Evolutionary conservation across 1,140 invertebrate genomes (phyloP), one percentile per base, ranked within the genome.

Genomic region (Papilio dardanus): DNA sequence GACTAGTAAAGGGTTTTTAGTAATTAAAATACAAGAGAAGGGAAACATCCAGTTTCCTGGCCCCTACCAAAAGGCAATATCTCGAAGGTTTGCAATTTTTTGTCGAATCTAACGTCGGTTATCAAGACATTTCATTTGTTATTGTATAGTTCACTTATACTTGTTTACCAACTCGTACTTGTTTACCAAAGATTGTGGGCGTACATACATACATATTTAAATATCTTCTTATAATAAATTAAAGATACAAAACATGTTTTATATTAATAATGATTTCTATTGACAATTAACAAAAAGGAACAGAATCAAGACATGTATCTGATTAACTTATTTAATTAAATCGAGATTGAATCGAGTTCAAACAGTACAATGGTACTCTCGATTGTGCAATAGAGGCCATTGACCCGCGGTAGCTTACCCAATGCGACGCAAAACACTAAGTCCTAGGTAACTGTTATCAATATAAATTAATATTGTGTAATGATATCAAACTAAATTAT

Each of bases 311-410:
- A 62, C 24, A 28, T 62, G 2, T 14, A 62, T 62, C 54, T 12
- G 30, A 6, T 62, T 16, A 62, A 8, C 30, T 28, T 1, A 62
- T 28, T 30, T 19, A 21, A 21, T 30, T 28, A 62, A 62, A 62
- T 62, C 24, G 54, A 62, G 54, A 28, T 28, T 62, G 54, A 62
- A 3, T 28, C 24, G 21, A 62, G 54, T 62, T 62, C 54, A 30
- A 24, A 28, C 54, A 28, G 30, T 30, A 62, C 54, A 62, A 62
- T 62, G 12, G 54, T 62, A 58, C 12, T 62, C 54, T 62, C 54
- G 19, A 62, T 62, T 62, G 24, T 62, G 54, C 54, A 62, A 62
- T 30, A 5, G 24, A 62, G 24, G 24, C 30, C 54, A 28, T 62
- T 62, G 54, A 62, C 54, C 54, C 24, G 54, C 21, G 24, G 24